Conservation (phyloP, 2,113 vertebrate species). For the Phocoena phocoena region DNA sequence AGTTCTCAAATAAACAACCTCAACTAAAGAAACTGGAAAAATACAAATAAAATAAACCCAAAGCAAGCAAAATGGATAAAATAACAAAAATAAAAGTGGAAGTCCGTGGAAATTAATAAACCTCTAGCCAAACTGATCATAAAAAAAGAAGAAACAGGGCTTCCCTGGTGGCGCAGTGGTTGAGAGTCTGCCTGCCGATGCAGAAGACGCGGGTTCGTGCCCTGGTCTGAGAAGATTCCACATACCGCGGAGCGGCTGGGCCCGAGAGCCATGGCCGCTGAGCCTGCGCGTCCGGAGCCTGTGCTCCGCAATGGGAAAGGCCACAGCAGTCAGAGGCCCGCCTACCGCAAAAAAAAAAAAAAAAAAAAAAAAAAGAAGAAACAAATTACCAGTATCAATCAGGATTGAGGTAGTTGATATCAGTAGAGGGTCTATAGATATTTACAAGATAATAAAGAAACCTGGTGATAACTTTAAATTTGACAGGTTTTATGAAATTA, state of each 20-base stretch:
- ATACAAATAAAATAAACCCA: not conserved
- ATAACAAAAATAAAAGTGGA: not conserved
- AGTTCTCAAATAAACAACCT: not conserved
- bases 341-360: too few relatives aligned
- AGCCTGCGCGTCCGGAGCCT: too few relatives aligned
- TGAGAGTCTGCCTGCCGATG: too few relatives aligned
- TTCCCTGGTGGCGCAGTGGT: too few relatives aligned
- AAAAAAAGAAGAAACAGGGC: not conserved
- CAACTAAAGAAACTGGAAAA: not conserved
- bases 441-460: not conserved
- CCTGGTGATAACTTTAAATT: not conserved
- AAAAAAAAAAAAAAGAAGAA: not conserved
- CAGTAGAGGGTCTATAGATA: not conserved
- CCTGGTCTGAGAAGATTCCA: too few relatives aligned
- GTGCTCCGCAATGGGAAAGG: too few relatives aligned
- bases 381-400: not conserved
- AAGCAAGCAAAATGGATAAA: not conserved
- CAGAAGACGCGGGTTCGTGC: too few relatives aligned
- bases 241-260: too few relatives aligned
- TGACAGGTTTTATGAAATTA: not conserved
- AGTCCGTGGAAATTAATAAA: not conserved
- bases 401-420: not conserved
- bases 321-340: too few relatives aligned
- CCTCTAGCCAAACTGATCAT: not conserved
- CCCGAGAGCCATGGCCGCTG: too few relatives aligned